Evolutionary conservation across 2,113 vertebrate species (phyloP), one percentile per base, ranked within the genome.

Genomic region (Oceanites oceanicus): DNA sequence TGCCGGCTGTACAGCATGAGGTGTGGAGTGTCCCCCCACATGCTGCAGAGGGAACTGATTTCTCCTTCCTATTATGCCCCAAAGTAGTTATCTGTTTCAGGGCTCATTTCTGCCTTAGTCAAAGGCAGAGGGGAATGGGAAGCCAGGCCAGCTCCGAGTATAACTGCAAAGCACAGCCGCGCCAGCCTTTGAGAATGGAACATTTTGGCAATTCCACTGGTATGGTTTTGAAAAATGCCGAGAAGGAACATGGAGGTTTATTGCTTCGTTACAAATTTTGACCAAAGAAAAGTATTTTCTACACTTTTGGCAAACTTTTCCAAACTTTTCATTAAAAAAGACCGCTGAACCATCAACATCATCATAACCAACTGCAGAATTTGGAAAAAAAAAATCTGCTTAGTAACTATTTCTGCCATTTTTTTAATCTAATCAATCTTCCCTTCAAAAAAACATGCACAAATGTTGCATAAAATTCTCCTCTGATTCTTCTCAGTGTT

Each of bases 351-450:
- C 53, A 11, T 50, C 32, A n/a, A 8, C 22, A 10, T 30, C 25
- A 30, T 71, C 49, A 49, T 65, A 45, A 81, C 21, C 50, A 26
- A 13, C 26, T n/a, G 12, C 27, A 86, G 22, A 16, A 62, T 58
- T 55, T 25, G 17, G 17, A 0, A 2, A 3, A 29, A 59, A 12
- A 19, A 59, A 49, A 42, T 13, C 25, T 56, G 3, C 8, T 53
- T 49, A 0, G 1, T 55, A 67, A 42, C 8, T 55, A 15, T 84
- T 71, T 81, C 20, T 86, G 36, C 1, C 18, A 25, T 4, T 2
- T 32, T 59, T 44, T 84, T 70, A 34, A 26, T 3, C 20, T 73
- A 22, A 67, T 71, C 30, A 63, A 7, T 55, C 55, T 73, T 82
- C 26, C 21, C 34, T 56, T 72, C 21, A 25, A 65, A 72, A 79